phyloP scores from a whole-genome alignment of 2,888 invertebrate genomes.

The Erebia aethiops region DNA sequence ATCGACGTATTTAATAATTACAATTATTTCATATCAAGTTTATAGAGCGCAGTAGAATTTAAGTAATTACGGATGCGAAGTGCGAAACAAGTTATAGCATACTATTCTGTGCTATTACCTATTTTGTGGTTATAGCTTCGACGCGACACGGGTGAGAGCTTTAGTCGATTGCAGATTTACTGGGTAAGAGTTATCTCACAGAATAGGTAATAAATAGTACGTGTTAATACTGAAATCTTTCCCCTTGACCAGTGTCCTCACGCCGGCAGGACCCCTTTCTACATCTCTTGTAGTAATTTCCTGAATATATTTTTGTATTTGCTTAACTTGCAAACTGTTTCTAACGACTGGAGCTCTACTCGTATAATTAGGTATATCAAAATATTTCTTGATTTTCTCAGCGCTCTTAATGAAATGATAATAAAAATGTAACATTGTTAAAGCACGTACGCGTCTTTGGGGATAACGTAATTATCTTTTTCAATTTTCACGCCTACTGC shows the following conservation, averaged over 20 bases:
- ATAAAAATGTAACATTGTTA: conserved; percentile 4
- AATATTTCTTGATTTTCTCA: neutral
- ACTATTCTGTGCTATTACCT: no score
- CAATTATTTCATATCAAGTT: no score
- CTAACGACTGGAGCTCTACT: neutral
- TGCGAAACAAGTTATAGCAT: no score
- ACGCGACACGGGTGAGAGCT: no score
- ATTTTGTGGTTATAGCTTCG: no score
- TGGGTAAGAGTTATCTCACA: no score
- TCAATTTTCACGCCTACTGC: conserved; percentile 20
- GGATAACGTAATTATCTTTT: conserved; percentile 21
- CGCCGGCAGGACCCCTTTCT: conserved; percentile 94
- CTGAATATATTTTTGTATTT: conserved; percentile 93
- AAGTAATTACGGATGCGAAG: no score
- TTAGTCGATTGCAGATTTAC: no score
- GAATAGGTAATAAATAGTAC: no score
- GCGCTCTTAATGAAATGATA: conserved; percentile 4
- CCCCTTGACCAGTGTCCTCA: conserved; percentile 97
- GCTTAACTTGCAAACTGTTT: conserved; percentile 87
- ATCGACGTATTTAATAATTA: no score
- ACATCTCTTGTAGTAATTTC: conserved; percentile 90
- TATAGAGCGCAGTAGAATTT: no score
- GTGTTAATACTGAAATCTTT: conserved; percentile 69
- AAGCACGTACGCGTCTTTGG: neutral
- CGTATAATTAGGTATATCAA: neutral